Conservation (phyloP, 2,797 vertebrate genomes). For the Ctenopoma kingsleyae region DNA sequence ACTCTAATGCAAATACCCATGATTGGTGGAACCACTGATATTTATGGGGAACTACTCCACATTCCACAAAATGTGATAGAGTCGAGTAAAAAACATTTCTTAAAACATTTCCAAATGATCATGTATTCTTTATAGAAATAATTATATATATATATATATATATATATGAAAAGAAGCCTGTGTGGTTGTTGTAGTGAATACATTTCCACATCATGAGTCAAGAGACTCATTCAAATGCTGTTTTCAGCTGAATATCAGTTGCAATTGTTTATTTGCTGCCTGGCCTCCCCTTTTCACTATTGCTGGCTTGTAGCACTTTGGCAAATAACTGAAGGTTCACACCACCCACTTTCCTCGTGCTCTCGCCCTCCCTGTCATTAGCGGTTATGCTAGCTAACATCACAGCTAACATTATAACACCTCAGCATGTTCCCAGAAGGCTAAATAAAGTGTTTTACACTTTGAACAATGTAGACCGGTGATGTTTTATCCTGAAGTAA, state of each 20-base stretch:
- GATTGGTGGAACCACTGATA: slow-evolving; percentile 8
- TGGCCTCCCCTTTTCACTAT: slow-evolving; percentile 42
- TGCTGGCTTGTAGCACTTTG: slow-evolving; percentile 35
- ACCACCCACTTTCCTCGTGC: slow-evolving; percentile 73
- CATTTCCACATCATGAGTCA: slow-evolving; percentile 1
- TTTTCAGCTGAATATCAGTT: slow-evolving; percentile 56
- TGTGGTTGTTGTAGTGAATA: not conserved
- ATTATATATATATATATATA: not conserved
- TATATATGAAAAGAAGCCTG: not conserved
- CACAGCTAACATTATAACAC: slow-evolving; percentile 79
- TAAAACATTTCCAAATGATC: not conserved
- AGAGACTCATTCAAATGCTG: slow-evolving; percentile 26
- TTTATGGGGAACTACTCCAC: slow-evolving; percentile 14
- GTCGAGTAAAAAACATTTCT: slow-evolving; percentile 3
- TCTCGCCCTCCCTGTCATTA: slow-evolving; percentile 65
- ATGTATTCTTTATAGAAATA: too few relatives aligned
- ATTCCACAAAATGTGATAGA: slow-evolving; percentile 10
- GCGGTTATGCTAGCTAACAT: slow-evolving; percentile 60
- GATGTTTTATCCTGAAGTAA: slow-evolving; percentile 32
- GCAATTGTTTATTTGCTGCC: slow-evolving; percentile 50
- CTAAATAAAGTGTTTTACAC: slow-evolving; percentile 52
- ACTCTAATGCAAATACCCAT: not conserved
- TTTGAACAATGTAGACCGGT: slow-evolving; percentile 29
- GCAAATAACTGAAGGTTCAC: slow-evolving; percentile 68
- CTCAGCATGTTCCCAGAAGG: slow-evolving; percentile 75